These are phyloP conservation scores for Odontocerum albicorne DNA, from an alignment of 2,888 invertebrate genomes.

Conservation along the genomic window DNA sequence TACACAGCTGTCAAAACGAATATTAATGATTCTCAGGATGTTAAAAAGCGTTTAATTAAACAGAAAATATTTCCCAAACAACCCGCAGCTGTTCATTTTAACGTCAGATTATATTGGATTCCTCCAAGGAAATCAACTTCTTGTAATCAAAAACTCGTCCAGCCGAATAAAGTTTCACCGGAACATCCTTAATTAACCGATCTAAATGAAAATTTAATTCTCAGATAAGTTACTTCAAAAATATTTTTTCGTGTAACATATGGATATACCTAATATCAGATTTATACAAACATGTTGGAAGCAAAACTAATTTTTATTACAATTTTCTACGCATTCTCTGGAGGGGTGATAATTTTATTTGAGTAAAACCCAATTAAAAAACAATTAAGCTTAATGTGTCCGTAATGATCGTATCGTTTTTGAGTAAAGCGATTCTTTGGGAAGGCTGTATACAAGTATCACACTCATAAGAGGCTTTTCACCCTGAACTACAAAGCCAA, in stretches of 20 bases:
- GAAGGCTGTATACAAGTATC: neutral
- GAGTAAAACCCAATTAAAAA: neutral
- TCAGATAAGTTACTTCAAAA: neutral
- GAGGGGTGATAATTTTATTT: neutral
- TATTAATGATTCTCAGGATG: too few relatives aligned
- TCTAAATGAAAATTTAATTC: neutral
- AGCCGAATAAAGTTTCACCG: neutral
- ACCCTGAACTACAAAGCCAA: neutral
- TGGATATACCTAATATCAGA: too few relatives aligned
- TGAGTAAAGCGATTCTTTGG: too few relatives aligned
- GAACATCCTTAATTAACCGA: conserved; percentile 1
- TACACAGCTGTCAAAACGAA: too few relatives aligned
- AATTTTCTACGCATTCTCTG: too few relatives aligned
- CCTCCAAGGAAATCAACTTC: conserved; percentile 12
- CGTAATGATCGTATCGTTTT: neutral
- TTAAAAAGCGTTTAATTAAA: too few relatives aligned
- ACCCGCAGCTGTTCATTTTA: too few relatives aligned
- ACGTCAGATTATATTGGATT: conserved; percentile 3
- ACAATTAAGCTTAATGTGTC: neutral
- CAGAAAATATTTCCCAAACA: too few relatives aligned
- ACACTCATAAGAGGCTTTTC: neutral
- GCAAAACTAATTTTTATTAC: too few relatives aligned
- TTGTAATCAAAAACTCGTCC: conserved; percentile 8
- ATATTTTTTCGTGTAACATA: neutral
- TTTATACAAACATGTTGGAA: too few relatives aligned